A percentile compares a stretch with the other conserved stretches of the same genome.
phyloP scores from a whole-genome alignment of 1,140 invertebrate genomes.

The Drosophila sp. region DNA sequence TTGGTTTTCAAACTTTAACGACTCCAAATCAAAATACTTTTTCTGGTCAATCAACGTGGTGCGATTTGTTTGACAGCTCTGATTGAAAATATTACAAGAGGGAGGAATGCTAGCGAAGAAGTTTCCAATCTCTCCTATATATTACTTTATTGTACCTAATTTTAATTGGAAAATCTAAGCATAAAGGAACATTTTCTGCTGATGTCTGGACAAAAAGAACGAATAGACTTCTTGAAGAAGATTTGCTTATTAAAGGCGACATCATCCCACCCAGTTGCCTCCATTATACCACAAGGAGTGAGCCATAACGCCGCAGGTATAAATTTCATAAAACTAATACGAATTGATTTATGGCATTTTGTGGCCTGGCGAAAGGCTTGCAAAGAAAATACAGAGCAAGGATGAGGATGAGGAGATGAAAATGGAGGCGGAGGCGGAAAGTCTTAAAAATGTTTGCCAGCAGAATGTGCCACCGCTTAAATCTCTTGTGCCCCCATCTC shows the following conservation, averaged over 20 bases:
- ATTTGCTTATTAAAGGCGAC: conserved; percentile 67
- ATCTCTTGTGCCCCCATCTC: conserved; percentile 18
- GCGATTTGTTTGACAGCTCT: too few species aligned
- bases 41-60: too few species aligned
- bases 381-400: neutral
- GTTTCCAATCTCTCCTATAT: too few species aligned
- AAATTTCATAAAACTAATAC: conserved; percentile 83
- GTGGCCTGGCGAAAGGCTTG: conserved; percentile 71
- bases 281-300: conserved; percentile 27
- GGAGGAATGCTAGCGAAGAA: too few species aligned
- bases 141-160: neutral
- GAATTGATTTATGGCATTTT: conserved; percentile 83
- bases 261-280: conserved; percentile 1
- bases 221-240: conserved; percentile 37
- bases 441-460: conserved; percentile 62
- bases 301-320: conserved; percentile 74
- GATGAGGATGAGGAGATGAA: neutral
- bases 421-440: conserved; percentile 19
- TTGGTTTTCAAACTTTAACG: too few species aligned
- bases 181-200: conserved; percentile 50
- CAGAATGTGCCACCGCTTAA: conserved; percentile 43
- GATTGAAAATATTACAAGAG: too few species aligned
- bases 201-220: conserved; percentile 24
- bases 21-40: too few species aligned
- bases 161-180: conserved; percentile 67